Evolutionary conservation across 2,888 invertebrate species (phyloP).

Genomic region (Panopea generosa): DNA sequence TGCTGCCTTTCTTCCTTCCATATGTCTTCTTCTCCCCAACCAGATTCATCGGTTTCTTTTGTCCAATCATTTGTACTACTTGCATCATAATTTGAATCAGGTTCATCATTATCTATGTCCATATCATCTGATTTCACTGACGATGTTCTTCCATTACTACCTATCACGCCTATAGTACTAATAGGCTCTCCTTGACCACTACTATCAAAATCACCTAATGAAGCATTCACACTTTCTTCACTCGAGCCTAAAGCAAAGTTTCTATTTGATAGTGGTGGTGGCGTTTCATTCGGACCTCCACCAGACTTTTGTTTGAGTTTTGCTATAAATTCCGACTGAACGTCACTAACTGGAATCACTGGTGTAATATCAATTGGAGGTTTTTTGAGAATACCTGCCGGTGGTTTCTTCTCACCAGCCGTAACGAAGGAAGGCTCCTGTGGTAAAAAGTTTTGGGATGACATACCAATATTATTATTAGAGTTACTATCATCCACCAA

Average conservation of each 20-base stretch:
- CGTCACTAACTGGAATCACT: conserved; percentile 62
- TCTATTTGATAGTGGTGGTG: conserved; percentile 31
- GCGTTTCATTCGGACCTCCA: conserved; percentile 56
- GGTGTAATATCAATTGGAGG: conserved; percentile 16
- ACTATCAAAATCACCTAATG: background rate
- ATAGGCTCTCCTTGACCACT: conserved; percentile 28
- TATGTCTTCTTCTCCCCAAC: conserved; percentile 3
- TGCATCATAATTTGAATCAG: conserved; percentile 22
- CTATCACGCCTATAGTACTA: conserved; percentile 53
- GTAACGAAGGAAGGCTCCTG: background rate
- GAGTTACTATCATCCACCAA: conserved; percentile 53
- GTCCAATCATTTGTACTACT: background rate
- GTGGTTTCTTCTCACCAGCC: conserved; percentile 6
- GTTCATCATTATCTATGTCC: conserved; percentile 52
- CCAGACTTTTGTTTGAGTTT: conserved; percentile 78
- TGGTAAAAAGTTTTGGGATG: conserved; percentile 1
- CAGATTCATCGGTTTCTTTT: background rate
- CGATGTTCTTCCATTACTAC: conserved; percentile 25
- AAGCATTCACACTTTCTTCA: conserved; percentile 2
- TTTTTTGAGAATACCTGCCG: conserved; percentile 48
- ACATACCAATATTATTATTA: background rate
- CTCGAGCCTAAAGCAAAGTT: conserved; percentile 18
- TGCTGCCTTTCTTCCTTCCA: conserved; percentile 32
- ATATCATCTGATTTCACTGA: conserved; percentile 57
- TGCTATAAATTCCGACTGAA: conserved; percentile 78